phyloP scores from a whole-genome alignment of 2,797 vertebrate species.

The Philypnodon macrostomus region DNA sequence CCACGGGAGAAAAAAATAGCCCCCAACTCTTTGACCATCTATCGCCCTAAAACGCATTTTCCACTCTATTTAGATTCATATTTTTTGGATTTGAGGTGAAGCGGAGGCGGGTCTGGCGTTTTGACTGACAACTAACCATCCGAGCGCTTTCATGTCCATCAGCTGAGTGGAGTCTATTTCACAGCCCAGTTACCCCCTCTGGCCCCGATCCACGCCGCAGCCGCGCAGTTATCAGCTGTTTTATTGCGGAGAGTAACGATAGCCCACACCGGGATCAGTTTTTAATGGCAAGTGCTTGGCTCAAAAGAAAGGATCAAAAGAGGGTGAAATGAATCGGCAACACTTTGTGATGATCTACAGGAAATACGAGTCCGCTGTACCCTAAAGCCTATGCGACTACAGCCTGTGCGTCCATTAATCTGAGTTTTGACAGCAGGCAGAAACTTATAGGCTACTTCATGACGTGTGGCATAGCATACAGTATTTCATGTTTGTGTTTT shows the following conservation, averaged over 20 bases:
- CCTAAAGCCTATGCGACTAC: not conserved
- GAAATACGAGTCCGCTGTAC: constrained; percentile 4
- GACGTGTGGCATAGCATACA: too few species aligned
- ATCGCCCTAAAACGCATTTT: constrained; percentile 48
- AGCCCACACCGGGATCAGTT: constrained; percentile 30
- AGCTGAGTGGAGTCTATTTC: constrained; percentile 69
- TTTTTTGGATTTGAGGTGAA: constrained; percentile 46
- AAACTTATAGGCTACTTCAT: too few species aligned
- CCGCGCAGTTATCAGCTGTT: constrained; percentile 47
- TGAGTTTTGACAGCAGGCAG: not conserved
- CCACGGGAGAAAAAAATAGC: constrained; percentile 11
- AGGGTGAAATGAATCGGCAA: constrained; percentile 16
- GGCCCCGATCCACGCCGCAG: constrained; percentile 51
- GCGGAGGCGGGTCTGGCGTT: constrained; percentile 44
- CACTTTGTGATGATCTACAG: constrained; percentile 17
- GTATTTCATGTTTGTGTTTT: too few species aligned
- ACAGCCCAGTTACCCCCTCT: constrained; percentile 65
- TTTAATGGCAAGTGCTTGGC: constrained; percentile 27
- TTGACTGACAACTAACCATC: constrained; percentile 57
- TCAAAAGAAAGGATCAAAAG: constrained; percentile 30
- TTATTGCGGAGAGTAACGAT: constrained; percentile 41
- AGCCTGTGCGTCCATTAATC: not conserved
- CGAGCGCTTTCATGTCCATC: constrained; percentile 62
- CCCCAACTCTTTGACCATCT: constrained; percentile 36
- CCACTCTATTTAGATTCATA: constrained; percentile 63